Evolutionary conservation across 2,888 invertebrate genomes (phyloP).

Genomic region (Junonia oenone): DNA sequence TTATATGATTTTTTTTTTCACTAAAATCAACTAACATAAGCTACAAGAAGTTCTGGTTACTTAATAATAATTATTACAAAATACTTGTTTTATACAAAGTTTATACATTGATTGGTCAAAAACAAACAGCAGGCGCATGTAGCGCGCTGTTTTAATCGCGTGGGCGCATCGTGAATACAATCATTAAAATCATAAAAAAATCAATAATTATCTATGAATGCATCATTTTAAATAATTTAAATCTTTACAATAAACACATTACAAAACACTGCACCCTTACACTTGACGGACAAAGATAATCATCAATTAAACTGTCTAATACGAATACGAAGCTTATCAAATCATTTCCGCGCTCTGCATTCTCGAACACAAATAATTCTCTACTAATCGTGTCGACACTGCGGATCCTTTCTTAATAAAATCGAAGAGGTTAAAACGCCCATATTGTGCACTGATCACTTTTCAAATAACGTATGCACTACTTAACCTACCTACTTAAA

Average conservation of each 20-base stretch:
- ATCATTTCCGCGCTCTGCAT: not conserved
- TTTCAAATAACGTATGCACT: constrained; percentile 27
- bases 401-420: not conserved
- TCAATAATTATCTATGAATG: constrained; percentile 40
- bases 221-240: constrained; percentile 49
- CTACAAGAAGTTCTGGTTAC: constrained; percentile 50
- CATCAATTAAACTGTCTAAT: constrained; percentile 4
- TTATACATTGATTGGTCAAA: constrained; percentile 51
- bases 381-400: not conserved
- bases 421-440: not conserved
- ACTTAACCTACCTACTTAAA: constrained; percentile 49
- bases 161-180: not conserved
- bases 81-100: constrained; percentile 55
- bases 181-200: not conserved
- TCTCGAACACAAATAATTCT: not conserved
- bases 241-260: constrained; percentile 59
- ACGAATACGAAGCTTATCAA: constrained; percentile 11
- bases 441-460: constrained; percentile 17
- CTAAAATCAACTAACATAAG: constrained; percentile 47
- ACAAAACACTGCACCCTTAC: constrained; percentile 62
- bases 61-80: constrained; percentile 48
- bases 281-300: constrained; percentile 36
- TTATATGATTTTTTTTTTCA: constrained; percentile 42
- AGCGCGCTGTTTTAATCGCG: not conserved
- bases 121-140: constrained; percentile 30